Evolutionary conservation across 2,797 vertebrate species (phyloP).

Genomic region (Chrysocyon brachyurus): DNA sequence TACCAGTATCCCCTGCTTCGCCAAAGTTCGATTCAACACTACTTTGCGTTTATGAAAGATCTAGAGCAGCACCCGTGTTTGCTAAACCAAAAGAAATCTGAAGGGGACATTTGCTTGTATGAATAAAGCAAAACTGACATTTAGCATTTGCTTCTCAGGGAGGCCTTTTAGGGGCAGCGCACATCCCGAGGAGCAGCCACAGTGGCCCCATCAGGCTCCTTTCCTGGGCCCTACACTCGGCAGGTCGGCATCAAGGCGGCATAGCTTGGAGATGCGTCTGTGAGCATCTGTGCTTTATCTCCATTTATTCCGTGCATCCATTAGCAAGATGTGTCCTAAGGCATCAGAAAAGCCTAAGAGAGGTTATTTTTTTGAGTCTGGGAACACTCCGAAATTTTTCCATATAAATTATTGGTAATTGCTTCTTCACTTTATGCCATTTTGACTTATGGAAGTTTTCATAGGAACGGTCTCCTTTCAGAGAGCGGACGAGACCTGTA

Average conservation of each 20-base stretch:
- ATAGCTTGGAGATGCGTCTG: not conserved
- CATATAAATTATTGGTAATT: not conserved
- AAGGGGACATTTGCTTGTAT: not conserved
- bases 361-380: not conserved
- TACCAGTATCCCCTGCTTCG: no score
- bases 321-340: not conserved
- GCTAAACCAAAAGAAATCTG: not conserved
- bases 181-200: accelerated
- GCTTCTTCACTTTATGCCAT: not conserved
- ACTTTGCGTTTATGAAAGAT: not conserved
- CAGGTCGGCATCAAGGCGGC: not conserved
- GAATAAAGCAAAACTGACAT: not conserved
- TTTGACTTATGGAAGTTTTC: not conserved
- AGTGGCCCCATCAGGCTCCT: not conserved
- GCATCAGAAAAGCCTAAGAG: not conserved
- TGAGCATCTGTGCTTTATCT: not conserved
- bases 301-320: not conserved
- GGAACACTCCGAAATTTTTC: not conserved
- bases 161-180: not conserved
- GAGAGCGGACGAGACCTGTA: not conserved
- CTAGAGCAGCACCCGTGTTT: not conserved
- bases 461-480: not conserved
- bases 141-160: not conserved
- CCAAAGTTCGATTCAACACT: not conserved
- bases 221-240: not conserved